Percentiles rank a stretch among this genome's conserved stretches.
phyloP scores from a whole-genome alignment of 2,888 invertebrate genomes.

The Callyntrura guangdongensis region DNA sequence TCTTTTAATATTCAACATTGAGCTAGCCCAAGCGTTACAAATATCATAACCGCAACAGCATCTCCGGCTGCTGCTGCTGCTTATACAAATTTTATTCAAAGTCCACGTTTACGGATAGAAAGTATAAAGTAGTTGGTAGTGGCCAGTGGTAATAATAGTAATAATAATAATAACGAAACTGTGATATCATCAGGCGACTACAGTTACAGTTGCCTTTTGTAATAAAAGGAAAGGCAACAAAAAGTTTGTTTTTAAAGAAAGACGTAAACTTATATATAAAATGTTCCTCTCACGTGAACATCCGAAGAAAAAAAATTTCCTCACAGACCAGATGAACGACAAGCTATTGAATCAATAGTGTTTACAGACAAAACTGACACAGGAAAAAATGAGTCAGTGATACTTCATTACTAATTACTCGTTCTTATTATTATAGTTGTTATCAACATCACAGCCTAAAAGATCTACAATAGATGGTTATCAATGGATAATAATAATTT shows the following conservation, averaged over 20 bases:
- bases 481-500: slow-evolving; percentile 4
- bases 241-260: background rate
- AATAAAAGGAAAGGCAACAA: background rate
- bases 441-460: slow-evolving; percentile 18
- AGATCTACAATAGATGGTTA: background rate
- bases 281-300: background rate
- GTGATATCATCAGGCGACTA: background rate
- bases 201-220: background rate
- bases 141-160: background rate
- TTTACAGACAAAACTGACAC: slow-evolving; percentile 1
- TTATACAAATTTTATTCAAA: background rate
- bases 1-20: background rate
- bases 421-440: background rate
- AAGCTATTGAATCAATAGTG: slow-evolving; percentile 3
- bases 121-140: background rate
- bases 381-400: background rate
- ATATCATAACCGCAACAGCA: background rate
- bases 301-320: background rate
- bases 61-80: background rate
- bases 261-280: background rate
- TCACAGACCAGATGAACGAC: background rate
- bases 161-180: background rate
- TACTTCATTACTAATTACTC: background rate
- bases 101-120: background rate
- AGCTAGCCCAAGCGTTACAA: background rate